A percentile compares a stretch with the other conserved stretches of the same genome.
These are phyloP conservation scores for Zaprionus ornatus DNA, from an alignment of 1,140 invertebrate species.

Conservation along the genomic window DNA sequence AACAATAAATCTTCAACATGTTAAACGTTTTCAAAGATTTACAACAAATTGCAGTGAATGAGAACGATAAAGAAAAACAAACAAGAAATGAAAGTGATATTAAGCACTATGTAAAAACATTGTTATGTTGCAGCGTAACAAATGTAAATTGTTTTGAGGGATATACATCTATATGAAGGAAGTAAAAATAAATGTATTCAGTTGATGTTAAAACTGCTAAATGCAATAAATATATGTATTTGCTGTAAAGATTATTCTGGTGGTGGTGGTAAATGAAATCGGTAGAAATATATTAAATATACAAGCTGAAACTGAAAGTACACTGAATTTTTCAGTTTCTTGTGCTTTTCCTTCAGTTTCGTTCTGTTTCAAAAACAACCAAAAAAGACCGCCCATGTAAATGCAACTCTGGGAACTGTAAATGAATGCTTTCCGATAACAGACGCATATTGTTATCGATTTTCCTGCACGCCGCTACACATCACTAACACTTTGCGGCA, in stretches of 20 bases:
- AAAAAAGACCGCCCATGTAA: constrained; percentile 1
- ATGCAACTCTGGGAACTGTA: constrained; percentile 9
- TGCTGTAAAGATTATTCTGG: not conserved
- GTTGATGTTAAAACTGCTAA: constrained; percentile 75
- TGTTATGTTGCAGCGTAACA: constrained; percentile 70
- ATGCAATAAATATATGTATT: constrained; percentile 57
- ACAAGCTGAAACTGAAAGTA: too few relatives aligned
- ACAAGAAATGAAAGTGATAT: constrained; percentile 71
- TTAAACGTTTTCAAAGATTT: constrained; percentile 65
- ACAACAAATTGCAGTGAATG: constrained; percentile 36
- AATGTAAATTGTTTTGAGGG: constrained; percentile 75
- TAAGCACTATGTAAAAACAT: constrained; percentile 76
- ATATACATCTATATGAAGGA: constrained; percentile 67
- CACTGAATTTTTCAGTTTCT: not conserved
- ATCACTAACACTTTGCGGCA: constrained; percentile 71
- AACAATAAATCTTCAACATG: constrained; percentile 54
- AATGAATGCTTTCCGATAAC: constrained; percentile 38
- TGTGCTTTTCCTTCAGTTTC: not conserved
- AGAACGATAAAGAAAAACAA: constrained; percentile 40
- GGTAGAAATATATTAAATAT: not conserved
- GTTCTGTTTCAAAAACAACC: not conserved
- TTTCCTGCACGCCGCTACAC: constrained; percentile 52
- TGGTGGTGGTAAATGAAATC: not conserved
- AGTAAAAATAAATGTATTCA: constrained; percentile 72
- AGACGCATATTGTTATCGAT: constrained; percentile 57